These are phyloP conservation scores for Caenorhabditis inopinata DNA, from an alignment of 1,140 invertebrate genomes.

Conservation along the genomic window DNA sequence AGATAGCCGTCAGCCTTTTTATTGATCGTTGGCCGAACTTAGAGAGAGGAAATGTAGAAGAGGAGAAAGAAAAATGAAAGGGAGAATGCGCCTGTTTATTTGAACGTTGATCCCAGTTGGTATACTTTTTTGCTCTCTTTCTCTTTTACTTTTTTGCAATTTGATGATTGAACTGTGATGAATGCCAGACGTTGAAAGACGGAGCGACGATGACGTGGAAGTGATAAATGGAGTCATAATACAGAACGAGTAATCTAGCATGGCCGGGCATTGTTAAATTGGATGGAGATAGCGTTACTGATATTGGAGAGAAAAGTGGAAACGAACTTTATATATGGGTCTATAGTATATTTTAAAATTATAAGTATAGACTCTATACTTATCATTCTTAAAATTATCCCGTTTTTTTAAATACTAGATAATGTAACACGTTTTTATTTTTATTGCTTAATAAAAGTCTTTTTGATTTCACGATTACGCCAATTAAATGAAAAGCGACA, in stretches of 20 bases:
- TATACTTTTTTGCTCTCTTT: neutral
- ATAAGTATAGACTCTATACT: too few species aligned
- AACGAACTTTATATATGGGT: too few species aligned
- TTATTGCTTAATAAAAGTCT: too few species aligned
- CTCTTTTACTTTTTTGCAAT: neutral
- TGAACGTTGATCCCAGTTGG: neutral
- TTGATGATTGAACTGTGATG: conserved; percentile 5
- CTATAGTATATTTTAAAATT: too few species aligned
- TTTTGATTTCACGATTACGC: too few species aligned
- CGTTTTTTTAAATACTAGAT: too few species aligned
- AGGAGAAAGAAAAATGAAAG: neutral
- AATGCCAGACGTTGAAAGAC: neutral
- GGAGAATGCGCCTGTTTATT: conserved; percentile 16
- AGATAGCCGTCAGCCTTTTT: neutral
- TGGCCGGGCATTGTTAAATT: neutral
- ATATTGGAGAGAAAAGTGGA: too few species aligned
- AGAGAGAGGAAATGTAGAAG: neutral
- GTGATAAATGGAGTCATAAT: conserved; percentile 8
- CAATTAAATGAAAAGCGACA: too few species aligned
- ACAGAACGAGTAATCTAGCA: neutral
- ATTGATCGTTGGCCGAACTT: conserved; percentile 1
- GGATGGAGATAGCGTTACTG: too few species aligned
- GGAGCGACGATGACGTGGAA: neutral
- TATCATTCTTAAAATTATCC: too few species aligned
- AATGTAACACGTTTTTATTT: too few species aligned